Evolutionary conservation across 2,797 vertebrate species (phyloP), one percentile per base, ranked within the genome.

Genomic region (Momotus momota): DNA sequence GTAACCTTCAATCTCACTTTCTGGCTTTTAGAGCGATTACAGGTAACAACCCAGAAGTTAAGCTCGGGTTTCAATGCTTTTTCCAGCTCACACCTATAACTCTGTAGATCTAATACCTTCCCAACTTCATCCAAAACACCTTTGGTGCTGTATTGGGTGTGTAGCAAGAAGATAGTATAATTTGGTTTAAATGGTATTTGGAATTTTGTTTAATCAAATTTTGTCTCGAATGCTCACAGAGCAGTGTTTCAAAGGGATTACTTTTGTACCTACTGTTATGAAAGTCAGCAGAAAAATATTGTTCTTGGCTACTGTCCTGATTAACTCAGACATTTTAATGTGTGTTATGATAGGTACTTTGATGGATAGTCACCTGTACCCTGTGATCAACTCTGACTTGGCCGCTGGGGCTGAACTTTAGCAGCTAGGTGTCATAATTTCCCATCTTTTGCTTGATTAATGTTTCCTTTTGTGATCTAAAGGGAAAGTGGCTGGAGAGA

Each of bases 331-430:
- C 98, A 65, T 97, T 98, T 98, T 98, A 98, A 98, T 98, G 97
- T 88, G 96, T 97, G 97, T 98, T 98, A 97, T 98, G 98, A 97
- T 98, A 96, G 97, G 96, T 97, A 95, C 94, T 96, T 97, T 98
- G 98, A 98, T 98, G 98, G 96, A 98, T 98, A 93, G 98, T 97
- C 98, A 98, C 98, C 98, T 98, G 98, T 86, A 97, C 96, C 96
- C 97, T 97, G 92, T 95, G 97, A 98, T 97, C 97, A 97, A 85
- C 97, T 94, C 91, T 21, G 95, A 95, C 90, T 96, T 96, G 96
- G 97, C 97, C 52, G 14, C 96, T 90, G 86, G 94, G 96, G 92
- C 94, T 97, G 97, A 98, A 97, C 95, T 95, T 97, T 95, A 91
- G 86, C 95, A 96, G 94, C 96, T 97, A 95, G 96, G 95, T 98